Percentiles rank a stretch among this genome's conserved stretches.
phyloP scores from a whole-genome alignment of 2,797 vertebrate species.

The Xerus rutilus region DNA sequence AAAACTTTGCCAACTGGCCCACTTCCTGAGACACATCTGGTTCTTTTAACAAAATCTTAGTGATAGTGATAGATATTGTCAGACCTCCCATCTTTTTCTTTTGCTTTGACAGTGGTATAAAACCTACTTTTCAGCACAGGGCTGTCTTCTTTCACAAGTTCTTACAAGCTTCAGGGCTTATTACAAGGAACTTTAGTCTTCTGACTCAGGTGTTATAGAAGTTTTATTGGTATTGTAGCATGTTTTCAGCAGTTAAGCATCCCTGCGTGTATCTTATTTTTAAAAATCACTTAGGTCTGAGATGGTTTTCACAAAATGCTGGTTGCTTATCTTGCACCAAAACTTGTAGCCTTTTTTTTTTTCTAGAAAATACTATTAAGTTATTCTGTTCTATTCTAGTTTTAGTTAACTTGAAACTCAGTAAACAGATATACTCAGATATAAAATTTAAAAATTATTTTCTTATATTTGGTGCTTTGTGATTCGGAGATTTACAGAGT shows the following conservation, averaged over 20 bases:
- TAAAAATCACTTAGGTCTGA: not conserved
- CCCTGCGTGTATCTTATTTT: not conserved
- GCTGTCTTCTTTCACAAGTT: not conserved
- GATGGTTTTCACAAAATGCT: not conserved
- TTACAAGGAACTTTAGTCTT: not conserved
- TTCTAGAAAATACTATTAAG: not conserved
- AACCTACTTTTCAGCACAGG: not conserved
- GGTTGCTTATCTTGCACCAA: not conserved
- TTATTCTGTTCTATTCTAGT: not conserved
- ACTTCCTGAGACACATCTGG: not conserved
- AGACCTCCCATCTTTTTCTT: no score
- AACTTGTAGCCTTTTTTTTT: not conserved
- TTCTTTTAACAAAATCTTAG: not conserved
- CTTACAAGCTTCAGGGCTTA: not conserved
- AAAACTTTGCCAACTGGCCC: not conserved
- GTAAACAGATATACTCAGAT: not conserved
- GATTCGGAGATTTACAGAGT: not conserved
- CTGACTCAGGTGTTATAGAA: not conserved
- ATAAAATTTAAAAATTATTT: not conserved
- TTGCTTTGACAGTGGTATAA: not conserved
- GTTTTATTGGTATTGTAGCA: not conserved
- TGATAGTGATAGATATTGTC: not conserved
- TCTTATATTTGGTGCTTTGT: not conserved
- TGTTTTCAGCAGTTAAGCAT: constrained; percentile 31
- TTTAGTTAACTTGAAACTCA: not conserved